Conservation (phyloP, 2,797 vertebrate species). For the Galago senegalensis region DNA sequence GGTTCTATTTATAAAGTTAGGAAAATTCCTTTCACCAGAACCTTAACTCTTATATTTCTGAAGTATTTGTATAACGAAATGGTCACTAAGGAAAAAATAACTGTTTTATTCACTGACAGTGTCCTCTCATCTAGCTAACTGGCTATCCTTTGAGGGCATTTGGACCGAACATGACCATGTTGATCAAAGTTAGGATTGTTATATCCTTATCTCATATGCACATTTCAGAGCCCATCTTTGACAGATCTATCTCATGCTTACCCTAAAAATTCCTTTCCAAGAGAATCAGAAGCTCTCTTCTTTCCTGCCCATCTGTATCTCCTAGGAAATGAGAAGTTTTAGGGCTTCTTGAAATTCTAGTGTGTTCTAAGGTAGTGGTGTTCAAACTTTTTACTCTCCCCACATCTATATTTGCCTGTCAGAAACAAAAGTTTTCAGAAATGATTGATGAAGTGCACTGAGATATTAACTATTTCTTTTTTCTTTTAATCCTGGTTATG, state of each 20-base stretch:
- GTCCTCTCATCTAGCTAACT: neutral
- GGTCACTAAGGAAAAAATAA: neutral
- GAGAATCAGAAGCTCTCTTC: conserved; percentile 12
- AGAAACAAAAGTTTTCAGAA: conserved; percentile 39
- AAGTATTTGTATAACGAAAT: conserved; percentile 59
- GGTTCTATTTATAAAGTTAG: conserved; percentile 67
- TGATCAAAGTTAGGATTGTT: conserved; percentile 23
- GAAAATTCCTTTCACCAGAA: conserved; percentile 67
- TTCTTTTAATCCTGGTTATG: conserved; percentile 20
- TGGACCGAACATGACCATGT: neutral
- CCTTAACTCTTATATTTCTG: conserved; percentile 63
- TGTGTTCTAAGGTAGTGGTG: neutral
- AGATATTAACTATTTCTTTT: conserved; percentile 6
- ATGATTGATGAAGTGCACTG: neutral
- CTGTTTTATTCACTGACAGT: neutral
- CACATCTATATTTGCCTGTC: neutral
- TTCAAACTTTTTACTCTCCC: neutral
- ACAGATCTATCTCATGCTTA: neutral
- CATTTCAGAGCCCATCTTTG: conserved; percentile 55
- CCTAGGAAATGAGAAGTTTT: conserved; percentile 19
- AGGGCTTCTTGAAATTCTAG: conserved; percentile 16
- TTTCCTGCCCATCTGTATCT: conserved; percentile 49
- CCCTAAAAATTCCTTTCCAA: conserved; percentile 45
- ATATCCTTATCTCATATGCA: neutral
- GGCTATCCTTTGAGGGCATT: neutral